phyloP scores from a whole-genome alignment of 1,140 invertebrate species.

The Nephotettix cincticeps region DNA sequence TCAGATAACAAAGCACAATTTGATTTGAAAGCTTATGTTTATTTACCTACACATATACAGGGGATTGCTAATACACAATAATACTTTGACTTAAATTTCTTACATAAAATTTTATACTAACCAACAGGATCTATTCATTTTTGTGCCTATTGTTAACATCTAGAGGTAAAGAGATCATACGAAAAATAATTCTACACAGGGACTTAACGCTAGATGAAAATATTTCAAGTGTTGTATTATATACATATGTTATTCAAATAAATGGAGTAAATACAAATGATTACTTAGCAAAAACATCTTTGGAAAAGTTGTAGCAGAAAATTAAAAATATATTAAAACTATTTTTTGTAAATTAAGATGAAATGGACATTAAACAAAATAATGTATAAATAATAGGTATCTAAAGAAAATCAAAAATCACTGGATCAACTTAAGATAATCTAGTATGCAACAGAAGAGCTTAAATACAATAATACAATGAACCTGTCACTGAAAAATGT shows the following conservation, averaged over 20 bases:
- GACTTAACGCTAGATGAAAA: neutral
- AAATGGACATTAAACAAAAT: too few relatives aligned
- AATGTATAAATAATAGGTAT: too few relatives aligned
- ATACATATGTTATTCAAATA: neutral
- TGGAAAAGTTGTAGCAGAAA: neutral
- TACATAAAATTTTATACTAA: neutral
- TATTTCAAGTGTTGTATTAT: neutral
- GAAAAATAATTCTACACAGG: neutral
- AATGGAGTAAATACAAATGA: neutral
- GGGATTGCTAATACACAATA: neutral
- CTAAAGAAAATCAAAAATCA: too few relatives aligned
- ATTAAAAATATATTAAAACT: neutral
- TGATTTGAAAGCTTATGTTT: neutral
- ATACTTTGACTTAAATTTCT: neutral
- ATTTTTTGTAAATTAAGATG: neutral
- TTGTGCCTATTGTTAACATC: neutral
- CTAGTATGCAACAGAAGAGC: too few relatives aligned
- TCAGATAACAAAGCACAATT: too few relatives aligned
- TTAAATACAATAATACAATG: too few relatives aligned
- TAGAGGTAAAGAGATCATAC: neutral
- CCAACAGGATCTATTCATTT: neutral
- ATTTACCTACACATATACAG: conserved; percentile 4
- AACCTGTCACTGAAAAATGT: too few relatives aligned
- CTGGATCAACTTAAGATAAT: too few relatives aligned
- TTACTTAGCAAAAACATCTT: neutral